These are phyloP conservation scores for Acanthococcus lagerstroemiae DNA, from an alignment of 2,888 invertebrate genomes.

Conservation along the genomic window DNA sequence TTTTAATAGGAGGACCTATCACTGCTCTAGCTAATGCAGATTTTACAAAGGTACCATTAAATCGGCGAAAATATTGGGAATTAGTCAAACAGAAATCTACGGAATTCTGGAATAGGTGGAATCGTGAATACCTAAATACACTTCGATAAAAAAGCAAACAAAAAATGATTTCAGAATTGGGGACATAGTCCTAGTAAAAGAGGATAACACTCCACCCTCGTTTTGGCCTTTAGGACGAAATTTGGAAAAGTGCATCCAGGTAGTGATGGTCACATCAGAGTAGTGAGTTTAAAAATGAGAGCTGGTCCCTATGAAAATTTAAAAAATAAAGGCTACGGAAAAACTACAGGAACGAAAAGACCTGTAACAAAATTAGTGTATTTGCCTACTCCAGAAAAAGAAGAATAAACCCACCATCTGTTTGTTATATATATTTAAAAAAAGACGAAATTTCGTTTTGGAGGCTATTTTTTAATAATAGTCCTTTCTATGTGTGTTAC, in stretches of 20 bases:
- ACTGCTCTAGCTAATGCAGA: constrained; percentile 36
- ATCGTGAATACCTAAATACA: constrained; percentile 37
- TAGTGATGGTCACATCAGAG: constrained; percentile 36
- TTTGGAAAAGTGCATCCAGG: constrained; percentile 36
- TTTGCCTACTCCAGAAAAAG: too few relatives aligned
- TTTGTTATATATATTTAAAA: too few relatives aligned
- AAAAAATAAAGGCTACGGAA: background rate
- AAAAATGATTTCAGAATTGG: constrained; percentile 32
- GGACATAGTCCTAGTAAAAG: constrained; percentile 37
- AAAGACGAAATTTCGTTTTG: too few relatives aligned
- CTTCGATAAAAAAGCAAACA: constrained; percentile 37
- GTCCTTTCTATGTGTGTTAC: too few relatives aligned
- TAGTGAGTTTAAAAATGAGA: constrained; percentile 36
- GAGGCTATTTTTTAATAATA: too few relatives aligned
- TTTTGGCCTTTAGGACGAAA: constrained; percentile 38
- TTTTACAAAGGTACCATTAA: constrained; percentile 31
- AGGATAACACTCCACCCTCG: constrained; percentile 36
- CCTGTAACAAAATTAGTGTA: too few relatives aligned
- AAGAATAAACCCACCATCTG: too few relatives aligned
- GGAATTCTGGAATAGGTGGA: constrained; percentile 38
- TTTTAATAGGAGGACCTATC: constrained; percentile 37
- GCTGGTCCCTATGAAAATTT: constrained; percentile 33
- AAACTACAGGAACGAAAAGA: too few relatives aligned
- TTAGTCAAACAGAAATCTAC: constrained; percentile 35
- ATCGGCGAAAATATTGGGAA: constrained; percentile 34